Conservation (phyloP, 2,113 vertebrate species). For the Chaenogobius annularis region DNA sequence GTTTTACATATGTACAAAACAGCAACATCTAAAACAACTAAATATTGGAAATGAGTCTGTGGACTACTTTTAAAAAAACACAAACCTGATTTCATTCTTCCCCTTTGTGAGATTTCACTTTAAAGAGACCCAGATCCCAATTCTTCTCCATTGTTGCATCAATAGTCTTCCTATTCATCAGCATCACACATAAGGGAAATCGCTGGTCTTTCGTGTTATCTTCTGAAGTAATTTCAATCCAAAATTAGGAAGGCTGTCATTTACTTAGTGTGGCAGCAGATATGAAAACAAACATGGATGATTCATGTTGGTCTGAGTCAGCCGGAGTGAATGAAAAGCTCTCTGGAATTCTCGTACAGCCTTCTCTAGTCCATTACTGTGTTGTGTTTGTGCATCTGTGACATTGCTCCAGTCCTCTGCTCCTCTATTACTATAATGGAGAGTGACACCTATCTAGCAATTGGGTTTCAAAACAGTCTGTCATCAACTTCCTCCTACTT, state of each 20-base stretch:
- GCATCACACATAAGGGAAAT: background rate
- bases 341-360: background rate
- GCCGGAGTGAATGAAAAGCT: background rate
- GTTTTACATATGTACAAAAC: too few relatives aligned
- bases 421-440: conserved; percentile 6
- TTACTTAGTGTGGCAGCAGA: background rate
- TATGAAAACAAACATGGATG: background rate
- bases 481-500: background rate
- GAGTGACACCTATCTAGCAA: background rate
- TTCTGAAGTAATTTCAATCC: background rate
- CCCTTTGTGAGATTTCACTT: too few relatives aligned
- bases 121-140: too few relatives aligned
- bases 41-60: background rate
- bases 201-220: background rate
- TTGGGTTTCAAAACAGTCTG: background rate
- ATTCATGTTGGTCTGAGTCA: background rate
- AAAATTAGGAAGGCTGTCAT: background rate
- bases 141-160: background rate
- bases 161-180: background rate
- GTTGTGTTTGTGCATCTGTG: background rate
- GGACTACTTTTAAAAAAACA: too few relatives aligned
- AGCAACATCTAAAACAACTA: background rate
- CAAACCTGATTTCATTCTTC: too few relatives aligned
- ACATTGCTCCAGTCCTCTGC: background rate
- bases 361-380: background rate